Percentiles rank a stretch among this genome's conserved stretches.
phyloP scores from a whole-genome alignment of 2,113 vertebrate genomes.

The Probosciger aterrimus region DNA sequence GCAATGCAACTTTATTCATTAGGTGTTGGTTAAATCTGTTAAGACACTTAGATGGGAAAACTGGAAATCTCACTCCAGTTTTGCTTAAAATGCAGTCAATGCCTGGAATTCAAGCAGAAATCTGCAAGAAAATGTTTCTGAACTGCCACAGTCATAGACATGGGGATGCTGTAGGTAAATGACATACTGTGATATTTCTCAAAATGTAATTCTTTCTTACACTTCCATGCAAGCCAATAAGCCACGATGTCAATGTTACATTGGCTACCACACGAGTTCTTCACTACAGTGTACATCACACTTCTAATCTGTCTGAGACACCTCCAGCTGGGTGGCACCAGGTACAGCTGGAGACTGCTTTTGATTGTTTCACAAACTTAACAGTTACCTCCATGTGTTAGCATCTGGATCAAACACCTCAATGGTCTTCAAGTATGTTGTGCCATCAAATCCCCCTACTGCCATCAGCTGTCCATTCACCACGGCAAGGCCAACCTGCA shows the following conservation, averaged over 20 bases:
- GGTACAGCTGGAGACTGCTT: not conserved
- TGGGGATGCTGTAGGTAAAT: not conserved
- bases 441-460: constrained; percentile 97
- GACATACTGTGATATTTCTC: not conserved
- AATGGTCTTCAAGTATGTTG: constrained; percentile 97
- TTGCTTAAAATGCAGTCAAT: not conserved
- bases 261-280: not conserved
- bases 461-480: constrained; percentile 99
- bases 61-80: not conserved
- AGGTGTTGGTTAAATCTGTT: not conserved
- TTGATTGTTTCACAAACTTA: not conserved
- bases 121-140: not conserved
- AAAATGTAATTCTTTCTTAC: not conserved
- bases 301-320: not conserved
- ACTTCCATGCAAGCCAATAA: not conserved
- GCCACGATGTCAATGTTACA: not conserved
- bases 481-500: constrained; percentile 92
- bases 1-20: not conserved
- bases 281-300: not conserved
- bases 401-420: constrained; percentile 99
- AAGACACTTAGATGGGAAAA: not conserved
- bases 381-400: constrained; percentile 93
- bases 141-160: not conserved
- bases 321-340: not conserved
- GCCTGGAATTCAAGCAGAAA: not conserved